Percentiles rank a stretch among this genome's conserved stretches.
These are phyloP conservation scores for Potamarius usumacintae DNA, from an alignment of 2,113 vertebrate species.

Conservation along the genomic window DNA sequence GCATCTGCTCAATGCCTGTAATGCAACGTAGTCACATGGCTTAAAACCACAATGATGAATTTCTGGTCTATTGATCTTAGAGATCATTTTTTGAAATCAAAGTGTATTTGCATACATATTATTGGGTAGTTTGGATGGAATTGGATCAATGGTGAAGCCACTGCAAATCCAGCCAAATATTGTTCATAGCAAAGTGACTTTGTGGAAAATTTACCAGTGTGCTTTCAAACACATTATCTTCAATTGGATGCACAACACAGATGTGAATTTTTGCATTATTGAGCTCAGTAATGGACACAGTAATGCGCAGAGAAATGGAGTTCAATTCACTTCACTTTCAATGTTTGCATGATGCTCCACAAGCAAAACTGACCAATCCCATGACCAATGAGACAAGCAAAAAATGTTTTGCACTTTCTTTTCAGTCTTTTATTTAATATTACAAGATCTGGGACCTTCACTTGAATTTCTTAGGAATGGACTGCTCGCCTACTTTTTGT, in stretches of 20 bases:
- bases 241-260: neutral
- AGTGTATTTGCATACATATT: neutral
- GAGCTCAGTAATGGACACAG: neutral
- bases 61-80: neutral
- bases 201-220: constrained; percentile 14
- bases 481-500: neutral
- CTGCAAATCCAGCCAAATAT: neutral
- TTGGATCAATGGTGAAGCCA: neutral
- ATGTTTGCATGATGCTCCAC: neutral
- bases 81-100: no score
- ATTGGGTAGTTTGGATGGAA: neutral
- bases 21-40: neutral
- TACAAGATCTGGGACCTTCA: neutral
- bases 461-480: neutral
- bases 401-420: neutral
- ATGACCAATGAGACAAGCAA: neutral
- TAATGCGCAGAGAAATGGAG: neutral
- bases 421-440: neutral
- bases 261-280: neutral
- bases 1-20: no score
- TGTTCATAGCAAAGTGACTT: constrained; percentile 7
- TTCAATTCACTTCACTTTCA: neutral
- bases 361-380: neutral
- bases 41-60: neutral
- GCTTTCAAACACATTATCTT: constrained; percentile 7